These are phyloP conservation scores for Catotricha subobsoleta DNA, from an alignment of 2,888 invertebrate genomes.

Conservation along the genomic window DNA sequence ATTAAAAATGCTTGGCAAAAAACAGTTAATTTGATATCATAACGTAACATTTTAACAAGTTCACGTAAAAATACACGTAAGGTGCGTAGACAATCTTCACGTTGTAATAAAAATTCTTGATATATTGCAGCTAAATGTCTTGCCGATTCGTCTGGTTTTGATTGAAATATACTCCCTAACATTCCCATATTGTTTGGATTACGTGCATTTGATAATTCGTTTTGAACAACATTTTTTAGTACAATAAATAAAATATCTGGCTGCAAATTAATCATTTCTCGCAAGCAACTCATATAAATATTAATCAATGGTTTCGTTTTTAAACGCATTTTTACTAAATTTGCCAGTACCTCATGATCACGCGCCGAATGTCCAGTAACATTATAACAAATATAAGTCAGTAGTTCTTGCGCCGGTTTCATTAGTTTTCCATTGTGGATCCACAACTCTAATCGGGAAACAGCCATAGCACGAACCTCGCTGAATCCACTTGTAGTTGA, in stretches of 20 bases:
- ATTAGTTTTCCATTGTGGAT: conserved; percentile 65
- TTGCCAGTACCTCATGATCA: conserved; percentile 62
- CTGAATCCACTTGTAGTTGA: conserved; percentile 71
- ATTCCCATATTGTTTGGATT: conserved; percentile 93
- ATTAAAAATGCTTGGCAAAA: conserved; percentile 63
- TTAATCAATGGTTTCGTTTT: conserved; percentile 87
- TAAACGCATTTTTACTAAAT: conserved; percentile 72
- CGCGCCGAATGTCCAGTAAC: conserved; percentile 49
- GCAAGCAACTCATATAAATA: conserved; percentile 73
- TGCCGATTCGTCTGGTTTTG: conserved; percentile 64
- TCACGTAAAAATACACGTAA: conserved; percentile 73
- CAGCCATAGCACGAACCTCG: conserved; percentile 38
- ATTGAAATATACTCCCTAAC: conserved; percentile 73
- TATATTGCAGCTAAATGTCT: conserved; percentile 68
- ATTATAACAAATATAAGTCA: conserved; percentile 82
- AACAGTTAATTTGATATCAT: conserved; percentile 61
- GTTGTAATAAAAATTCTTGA: conserved; percentile 65
- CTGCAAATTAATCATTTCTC: conserved; percentile 74
- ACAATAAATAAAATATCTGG: conserved; percentile 69
- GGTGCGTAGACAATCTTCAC: conserved; percentile 81
- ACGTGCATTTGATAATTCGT: conserved; percentile 79
- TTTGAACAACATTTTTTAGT: conserved; percentile 82
- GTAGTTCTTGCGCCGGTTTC: conserved; percentile 48
- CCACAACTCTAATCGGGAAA: conserved; percentile 69
- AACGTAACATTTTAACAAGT: conserved; percentile 64